Conservation (phyloP, 2,113 vertebrate genomes). For the Oryctolagus cuniculus region DNA sequence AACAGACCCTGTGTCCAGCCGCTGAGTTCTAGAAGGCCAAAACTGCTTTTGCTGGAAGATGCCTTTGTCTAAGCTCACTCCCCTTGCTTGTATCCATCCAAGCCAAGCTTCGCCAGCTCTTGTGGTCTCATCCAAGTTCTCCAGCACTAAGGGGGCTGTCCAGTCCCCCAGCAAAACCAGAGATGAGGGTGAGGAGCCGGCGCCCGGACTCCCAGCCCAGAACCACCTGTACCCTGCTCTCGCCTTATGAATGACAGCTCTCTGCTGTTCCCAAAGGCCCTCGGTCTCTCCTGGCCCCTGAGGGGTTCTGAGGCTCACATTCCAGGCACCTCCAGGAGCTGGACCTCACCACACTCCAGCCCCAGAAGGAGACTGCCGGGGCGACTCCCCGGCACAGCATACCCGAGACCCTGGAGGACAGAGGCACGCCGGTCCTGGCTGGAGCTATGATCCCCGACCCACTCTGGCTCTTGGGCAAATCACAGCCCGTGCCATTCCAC, state of each 20-base stretch:
- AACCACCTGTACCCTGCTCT: neutral
- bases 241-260: neutral
- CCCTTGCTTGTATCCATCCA: neutral
- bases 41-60: neutral
- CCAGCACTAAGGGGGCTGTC: neutral
- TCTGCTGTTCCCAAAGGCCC: neutral
- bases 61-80: neutral
- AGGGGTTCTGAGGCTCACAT: neutral
- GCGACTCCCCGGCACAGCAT: too few relatives aligned
- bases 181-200: neutral
- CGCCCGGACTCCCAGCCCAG: neutral
- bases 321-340: neutral
- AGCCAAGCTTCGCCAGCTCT: neutral
- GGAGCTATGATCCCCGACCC: neutral
- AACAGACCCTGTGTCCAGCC: neutral
- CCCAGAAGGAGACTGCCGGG: neutral
- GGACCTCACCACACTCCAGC: neutral
- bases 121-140: neutral
- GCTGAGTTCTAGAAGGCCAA: constrained; percentile 23
- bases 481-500: neutral
- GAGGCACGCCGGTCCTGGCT: neutral
- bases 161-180: neutral
- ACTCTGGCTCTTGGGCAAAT: neutral
- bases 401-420: neutral
- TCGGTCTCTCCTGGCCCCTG: neutral